Evolutionary conservation across 2,113 vertebrate species (phyloP).

Genomic region (Conger conger): DNA sequence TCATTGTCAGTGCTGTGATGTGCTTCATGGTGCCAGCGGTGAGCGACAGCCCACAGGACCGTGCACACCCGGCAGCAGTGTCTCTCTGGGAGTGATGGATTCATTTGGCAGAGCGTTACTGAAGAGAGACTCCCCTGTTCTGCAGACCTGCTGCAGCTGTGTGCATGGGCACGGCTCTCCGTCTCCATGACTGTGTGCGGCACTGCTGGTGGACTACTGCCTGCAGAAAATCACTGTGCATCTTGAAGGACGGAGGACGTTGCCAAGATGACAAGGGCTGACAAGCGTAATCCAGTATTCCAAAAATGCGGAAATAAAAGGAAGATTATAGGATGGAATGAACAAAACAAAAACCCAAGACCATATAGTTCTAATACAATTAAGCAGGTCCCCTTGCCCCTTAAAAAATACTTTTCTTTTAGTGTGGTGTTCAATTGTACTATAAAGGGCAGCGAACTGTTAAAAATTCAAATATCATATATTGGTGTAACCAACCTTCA

Average conservation of each 20-base stretch:
- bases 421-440: not conserved
- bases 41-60: not conserved
- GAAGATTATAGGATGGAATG: not conserved
- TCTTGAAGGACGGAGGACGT: not conserved
- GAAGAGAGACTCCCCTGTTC: not conserved
- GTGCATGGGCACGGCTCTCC: not conserved
- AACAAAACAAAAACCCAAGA: not conserved
- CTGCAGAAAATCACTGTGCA: not conserved
- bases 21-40: not conserved
- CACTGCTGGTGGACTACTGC: too few relatives aligned
- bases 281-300: too few relatives aligned
- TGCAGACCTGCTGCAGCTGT: too few relatives aligned
- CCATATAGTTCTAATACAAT: not conserved
- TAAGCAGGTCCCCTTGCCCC: too few relatives aligned
- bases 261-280: too few relatives aligned
- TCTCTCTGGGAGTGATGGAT: not conserved
- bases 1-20: too few relatives aligned
- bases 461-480: too few relatives aligned
- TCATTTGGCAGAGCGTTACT: not conserved
- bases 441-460: too few relatives aligned
- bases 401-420: not conserved
- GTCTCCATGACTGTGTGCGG: not conserved
- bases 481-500: too few relatives aligned
- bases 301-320: too few relatives aligned
- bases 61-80: not conserved